A percentile compares a stretch with the other conserved stretches of the same genome.
Conservation (phyloP, 2,888 invertebrate genomes). For the Tribolium freemani region DNA sequence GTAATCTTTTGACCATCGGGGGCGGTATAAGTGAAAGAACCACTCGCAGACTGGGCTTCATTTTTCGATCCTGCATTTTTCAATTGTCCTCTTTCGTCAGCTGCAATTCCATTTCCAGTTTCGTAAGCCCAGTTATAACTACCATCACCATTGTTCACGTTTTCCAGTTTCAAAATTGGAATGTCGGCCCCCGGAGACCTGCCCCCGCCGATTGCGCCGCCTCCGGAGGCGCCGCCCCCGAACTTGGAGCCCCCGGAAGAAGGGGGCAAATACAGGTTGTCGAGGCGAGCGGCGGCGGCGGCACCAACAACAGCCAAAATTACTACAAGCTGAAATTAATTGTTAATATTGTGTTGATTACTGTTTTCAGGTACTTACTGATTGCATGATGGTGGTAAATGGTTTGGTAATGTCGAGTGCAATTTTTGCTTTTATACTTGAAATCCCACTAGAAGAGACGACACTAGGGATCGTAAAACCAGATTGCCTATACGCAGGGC, state of each 20-base stretch:
- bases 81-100: conserved; percentile 58
- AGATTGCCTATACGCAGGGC: conserved; percentile 17
- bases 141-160: conserved; percentile 49
- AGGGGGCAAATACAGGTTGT: conserved; percentile 52
- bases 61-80: conserved; percentile 70
- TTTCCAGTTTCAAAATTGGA: conserved; percentile 53
- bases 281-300: conserved; percentile 51
- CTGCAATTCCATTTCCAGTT: conserved; percentile 53
- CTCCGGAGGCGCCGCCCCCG: conserved; percentile 31
- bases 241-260: conserved; percentile 34
- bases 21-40: conserved; percentile 54
- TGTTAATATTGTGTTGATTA: background rate
- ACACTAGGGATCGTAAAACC: background rate
- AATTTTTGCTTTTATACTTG: conserved; percentile 7
- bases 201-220: background rate
- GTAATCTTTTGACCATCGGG: conserved; percentile 47
- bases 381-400: conserved; percentile 6
- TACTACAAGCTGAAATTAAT: conserved; percentile 47
- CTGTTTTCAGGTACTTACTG: background rate
- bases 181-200: conserved; percentile 49
- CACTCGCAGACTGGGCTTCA: conserved; percentile 46
- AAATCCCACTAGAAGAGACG: conserved; percentile 17
- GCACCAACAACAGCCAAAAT: conserved; percentile 50
- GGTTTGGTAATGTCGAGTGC: background rate
- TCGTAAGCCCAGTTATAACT: conserved; percentile 54